phyloP scores from a whole-genome alignment of 2,113 vertebrate genomes.

The Paramisgurnus dabryanus region DNA sequence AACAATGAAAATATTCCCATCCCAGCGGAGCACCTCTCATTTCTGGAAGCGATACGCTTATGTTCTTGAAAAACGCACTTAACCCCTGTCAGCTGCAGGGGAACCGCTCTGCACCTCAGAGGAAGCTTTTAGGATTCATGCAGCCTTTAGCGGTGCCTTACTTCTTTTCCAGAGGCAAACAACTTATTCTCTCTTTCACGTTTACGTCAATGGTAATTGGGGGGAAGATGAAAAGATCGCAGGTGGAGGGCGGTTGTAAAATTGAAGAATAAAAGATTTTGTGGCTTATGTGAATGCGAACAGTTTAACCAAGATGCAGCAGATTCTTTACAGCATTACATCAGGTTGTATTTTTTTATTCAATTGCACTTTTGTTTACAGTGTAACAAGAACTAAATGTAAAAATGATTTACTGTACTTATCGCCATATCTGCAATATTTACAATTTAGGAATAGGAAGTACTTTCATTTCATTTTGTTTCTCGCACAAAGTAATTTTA shows the following conservation, averaged over 20 bases:
- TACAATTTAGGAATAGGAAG: too few relatives aligned
- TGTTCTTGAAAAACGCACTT: conserved; percentile 19
- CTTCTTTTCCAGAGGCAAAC: conserved; percentile 1
- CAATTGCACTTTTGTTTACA: neutral
- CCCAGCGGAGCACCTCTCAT: neutral
- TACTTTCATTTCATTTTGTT: too few relatives aligned
- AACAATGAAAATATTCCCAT: neutral
- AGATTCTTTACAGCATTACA: neutral
- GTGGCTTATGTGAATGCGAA: neutral
- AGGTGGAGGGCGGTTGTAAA: neutral
- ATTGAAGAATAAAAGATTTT: neutral
- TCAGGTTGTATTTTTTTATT: neutral
- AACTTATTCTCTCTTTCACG: conserved; percentile 12
- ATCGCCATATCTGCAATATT: neutral
- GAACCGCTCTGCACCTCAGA: neutral
- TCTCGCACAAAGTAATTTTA: too few relatives aligned
- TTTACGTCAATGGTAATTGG: neutral
- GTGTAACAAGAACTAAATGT: too few relatives aligned
- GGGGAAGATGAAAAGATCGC: conserved; percentile 7
- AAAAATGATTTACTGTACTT: neutral
- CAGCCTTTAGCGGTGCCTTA: conserved; percentile 5
- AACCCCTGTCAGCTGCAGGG: conserved; percentile 30
- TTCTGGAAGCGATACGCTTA: neutral
- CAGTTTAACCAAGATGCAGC: neutral
- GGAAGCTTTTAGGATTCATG: conserved; percentile 2